phyloP scores from a whole-genome alignment of 2,113 vertebrate genomes.

The Scomber colias region DNA sequence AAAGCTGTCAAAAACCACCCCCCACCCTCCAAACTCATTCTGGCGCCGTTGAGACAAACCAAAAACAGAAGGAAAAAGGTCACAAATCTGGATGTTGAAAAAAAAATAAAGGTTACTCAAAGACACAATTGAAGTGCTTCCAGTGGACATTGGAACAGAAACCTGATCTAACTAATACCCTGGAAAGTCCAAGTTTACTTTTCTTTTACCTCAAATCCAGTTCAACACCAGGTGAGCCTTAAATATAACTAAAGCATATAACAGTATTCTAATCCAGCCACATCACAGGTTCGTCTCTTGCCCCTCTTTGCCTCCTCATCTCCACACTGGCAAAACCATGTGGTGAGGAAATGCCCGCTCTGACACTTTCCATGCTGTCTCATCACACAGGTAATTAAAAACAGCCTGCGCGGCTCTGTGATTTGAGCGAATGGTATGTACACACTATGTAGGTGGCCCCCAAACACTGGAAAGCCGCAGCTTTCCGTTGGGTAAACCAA shows the following conservation, averaged over 20 bases:
- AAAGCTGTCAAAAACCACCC: too few relatives aligned
- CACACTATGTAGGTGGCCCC: conserved; percentile 64
- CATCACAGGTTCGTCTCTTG: background rate
- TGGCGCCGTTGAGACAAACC: too few relatives aligned
- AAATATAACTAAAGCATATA: background rate
- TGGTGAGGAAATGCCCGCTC: conserved; percentile 40
- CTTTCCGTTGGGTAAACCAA: conserved; percentile 48
- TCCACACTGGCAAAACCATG: conserved; percentile 29
- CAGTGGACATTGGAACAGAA: too few relatives aligned
- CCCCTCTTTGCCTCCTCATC: conserved; percentile 26
- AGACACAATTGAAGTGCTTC: too few relatives aligned
- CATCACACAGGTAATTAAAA: conserved; percentile 74
- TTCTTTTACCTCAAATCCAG: background rate
- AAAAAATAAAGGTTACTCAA: too few relatives aligned
- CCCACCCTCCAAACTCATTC: too few relatives aligned
- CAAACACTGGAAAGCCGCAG: conserved; percentile 22
- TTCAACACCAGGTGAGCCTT: background rate
- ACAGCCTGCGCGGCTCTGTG: conserved; percentile 45
- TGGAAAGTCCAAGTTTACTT: too few relatives aligned
- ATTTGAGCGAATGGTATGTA: conserved; percentile 41
- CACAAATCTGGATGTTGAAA: too few relatives aligned
- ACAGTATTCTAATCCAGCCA: background rate
- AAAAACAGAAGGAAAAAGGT: too few relatives aligned
- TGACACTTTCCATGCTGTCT: conserved; percentile 65
- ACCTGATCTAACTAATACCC: too few relatives aligned